Base-by-base conservation (phyloP, 2,888 invertebrate genomes). In the Idaea biselata region DNA sequence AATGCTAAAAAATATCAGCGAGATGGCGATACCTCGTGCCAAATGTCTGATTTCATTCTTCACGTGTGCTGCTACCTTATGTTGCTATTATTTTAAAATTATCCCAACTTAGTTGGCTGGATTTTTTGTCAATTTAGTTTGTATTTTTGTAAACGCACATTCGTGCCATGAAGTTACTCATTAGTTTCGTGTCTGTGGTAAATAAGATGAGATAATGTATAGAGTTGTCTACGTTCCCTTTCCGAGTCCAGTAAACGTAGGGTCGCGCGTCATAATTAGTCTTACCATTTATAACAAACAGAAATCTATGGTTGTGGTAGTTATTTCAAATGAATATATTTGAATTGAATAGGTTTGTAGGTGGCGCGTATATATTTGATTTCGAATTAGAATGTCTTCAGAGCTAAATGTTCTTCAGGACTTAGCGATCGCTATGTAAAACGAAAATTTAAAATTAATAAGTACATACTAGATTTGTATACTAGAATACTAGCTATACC, bases 231-330 rank as follows among this genome's bases (percentile, higher is more conserved):
- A 77, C 76, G 79, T 68, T 65, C 63, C 60, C 74, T 74, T 14
- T 11, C 68, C 78, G 78, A 67, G 73, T 73, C 68, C 65, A 58
- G 57, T 66, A 66, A 68, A 64, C 55, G 73, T 84, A 86, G 83
- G 70, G 70, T 67, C 68, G 71, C 80, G 75, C 85, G 87, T 84
- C 86, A 80, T 84, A 73, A 64, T 66, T 88, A 89, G 85, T 77
- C 81, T 88, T 89, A 85, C 88, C 89, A 83, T 82, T 44, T 76
- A 79, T 82, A 55, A 66, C 56, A 87, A 84, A 85, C 87, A 80
- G 86, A 87, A 86, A 89, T 87, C 82, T 82, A 91, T 88, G 91
- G 91, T 92, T 92, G 91, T 92, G 91, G 89, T 92, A 92, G 91
- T 84, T 90, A 89, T 85, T 88, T 86, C 84, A 90, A 89, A 90